These are phyloP conservation scores for Coccyzus lansbergi DNA, from an alignment of 2,797 vertebrate genomes.

Conservation along the genomic window DNA sequence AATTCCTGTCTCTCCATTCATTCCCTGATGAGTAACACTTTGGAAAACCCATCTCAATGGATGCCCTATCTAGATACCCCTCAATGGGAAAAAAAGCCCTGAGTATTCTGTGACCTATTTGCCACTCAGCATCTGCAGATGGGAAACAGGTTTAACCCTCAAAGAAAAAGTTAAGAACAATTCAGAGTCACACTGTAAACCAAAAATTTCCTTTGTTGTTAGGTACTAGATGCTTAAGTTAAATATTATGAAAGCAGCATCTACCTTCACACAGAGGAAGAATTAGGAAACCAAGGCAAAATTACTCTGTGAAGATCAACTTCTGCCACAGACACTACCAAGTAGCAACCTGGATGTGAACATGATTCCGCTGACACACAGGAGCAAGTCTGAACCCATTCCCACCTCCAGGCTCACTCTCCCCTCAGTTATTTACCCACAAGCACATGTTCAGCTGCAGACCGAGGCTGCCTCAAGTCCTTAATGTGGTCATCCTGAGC, in stretches of 20 bases:
- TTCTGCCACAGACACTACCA: background rate
- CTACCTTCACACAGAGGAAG: background rate
- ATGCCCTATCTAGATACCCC: background rate
- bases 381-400: slow-evolving; percentile 51
- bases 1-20: background rate
- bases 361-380: background rate
- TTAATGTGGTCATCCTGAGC: background rate
- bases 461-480: background rate
- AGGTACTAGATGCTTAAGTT: background rate
- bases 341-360: background rate
- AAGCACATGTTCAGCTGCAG: background rate
- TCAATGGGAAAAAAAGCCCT: background rate
- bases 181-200: background rate
- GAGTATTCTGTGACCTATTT: background rate
- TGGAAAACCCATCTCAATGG: background rate
- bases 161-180: background rate
- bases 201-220: background rate
- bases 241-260: background rate
- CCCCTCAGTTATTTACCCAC: background rate
- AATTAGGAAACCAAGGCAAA: background rate
- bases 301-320: background rate
- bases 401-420: background rate
- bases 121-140: background rate
- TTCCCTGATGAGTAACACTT: background rate
- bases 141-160: background rate